Percentiles rank a stretch among this genome's conserved stretches.
Evolutionary conservation across 2,113 vertebrate species (phyloP).

Genomic region (Stegastes partitus): DNA sequence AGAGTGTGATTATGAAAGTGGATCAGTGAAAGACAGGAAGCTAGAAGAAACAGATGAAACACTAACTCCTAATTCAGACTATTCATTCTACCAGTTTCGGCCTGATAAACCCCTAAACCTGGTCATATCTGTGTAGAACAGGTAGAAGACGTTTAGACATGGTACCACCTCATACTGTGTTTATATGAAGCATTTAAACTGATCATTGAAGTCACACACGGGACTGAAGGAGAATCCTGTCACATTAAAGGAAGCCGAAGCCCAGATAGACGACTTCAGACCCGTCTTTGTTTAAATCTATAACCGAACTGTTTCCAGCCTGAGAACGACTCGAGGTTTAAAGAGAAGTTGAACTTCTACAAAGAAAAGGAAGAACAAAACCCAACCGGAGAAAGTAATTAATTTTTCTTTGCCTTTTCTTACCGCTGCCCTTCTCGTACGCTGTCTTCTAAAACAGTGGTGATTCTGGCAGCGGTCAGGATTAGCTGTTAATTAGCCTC

Average conservation of each 20-base stretch:
- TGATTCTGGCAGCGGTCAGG: constrained; percentile 68
- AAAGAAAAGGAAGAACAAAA: constrained; percentile 21
- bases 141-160: too few species aligned
- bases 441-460: constrained; percentile 51
- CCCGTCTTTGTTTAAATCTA: neutral
- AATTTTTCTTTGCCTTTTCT: neutral
- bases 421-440: constrained; percentile 20
- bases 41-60: constrained; percentile 16
- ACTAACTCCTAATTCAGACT: too few species aligned
- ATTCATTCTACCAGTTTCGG: too few species aligned
- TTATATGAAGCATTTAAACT: constrained; percentile 1
- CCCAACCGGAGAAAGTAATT: neutral
- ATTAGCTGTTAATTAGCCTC: constrained; percentile 84
- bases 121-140: too few species aligned
- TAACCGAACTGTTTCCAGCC: neutral
- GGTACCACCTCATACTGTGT: neutral
- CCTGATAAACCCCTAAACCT: neutral
- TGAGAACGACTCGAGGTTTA: neutral
- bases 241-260: neutral
- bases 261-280: neutral
- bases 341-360: constrained; percentile 1
- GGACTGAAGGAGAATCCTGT: neutral
- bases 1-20: neutral
- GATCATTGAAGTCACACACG: neutral
- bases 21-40: constrained; percentile 3